Conservation (phyloP, 2,888 invertebrate genomes). For the Cosmorhoe ocellata region DNA sequence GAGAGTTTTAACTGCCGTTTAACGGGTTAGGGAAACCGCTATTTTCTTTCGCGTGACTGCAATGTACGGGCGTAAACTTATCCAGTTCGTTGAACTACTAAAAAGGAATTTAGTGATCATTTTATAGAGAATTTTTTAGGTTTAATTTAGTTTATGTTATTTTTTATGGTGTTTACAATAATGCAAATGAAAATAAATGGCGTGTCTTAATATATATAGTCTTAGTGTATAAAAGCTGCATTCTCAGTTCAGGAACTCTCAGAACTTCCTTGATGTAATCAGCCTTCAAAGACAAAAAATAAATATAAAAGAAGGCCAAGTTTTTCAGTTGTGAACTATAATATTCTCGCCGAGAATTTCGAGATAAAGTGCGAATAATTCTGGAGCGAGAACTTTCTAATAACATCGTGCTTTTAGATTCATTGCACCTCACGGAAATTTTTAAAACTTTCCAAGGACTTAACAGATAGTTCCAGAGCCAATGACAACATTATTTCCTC, state of each 20-base stretch:
- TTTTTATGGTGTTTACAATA: too few relatives aligned
- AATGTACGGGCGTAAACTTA: too few relatives aligned
- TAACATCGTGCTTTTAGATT: slow-evolving; percentile 67
- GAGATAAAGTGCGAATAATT: slow-evolving; percentile 56
- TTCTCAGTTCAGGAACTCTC: background rate
- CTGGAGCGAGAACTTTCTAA: slow-evolving; percentile 67
- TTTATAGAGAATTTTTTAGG: too few relatives aligned
- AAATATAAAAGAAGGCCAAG: slow-evolving; percentile 31
- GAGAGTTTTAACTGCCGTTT: too few relatives aligned
- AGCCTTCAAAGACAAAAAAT: background rate
- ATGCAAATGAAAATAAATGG: too few relatives aligned
- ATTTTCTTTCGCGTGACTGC: too few relatives aligned
- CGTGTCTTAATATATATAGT: too few relatives aligned
- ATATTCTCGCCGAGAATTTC: slow-evolving; percentile 48
- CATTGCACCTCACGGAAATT: slow-evolving; percentile 71
- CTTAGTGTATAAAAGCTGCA: too few relatives aligned
- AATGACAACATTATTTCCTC: background rate
- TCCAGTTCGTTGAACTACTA: too few relatives aligned
- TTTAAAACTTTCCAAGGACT: slow-evolving; percentile 56
- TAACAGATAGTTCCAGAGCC: slow-evolving; percentile 24
- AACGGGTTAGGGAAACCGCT: too few relatives aligned
- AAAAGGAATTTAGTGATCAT: too few relatives aligned
- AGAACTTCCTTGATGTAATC: background rate
- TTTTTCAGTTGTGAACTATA: slow-evolving; percentile 48
- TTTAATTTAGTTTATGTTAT: too few relatives aligned